phyloP scores from a whole-genome alignment of 2,888 invertebrate genomes.

The Dasysyrphus albostriatus region DNA sequence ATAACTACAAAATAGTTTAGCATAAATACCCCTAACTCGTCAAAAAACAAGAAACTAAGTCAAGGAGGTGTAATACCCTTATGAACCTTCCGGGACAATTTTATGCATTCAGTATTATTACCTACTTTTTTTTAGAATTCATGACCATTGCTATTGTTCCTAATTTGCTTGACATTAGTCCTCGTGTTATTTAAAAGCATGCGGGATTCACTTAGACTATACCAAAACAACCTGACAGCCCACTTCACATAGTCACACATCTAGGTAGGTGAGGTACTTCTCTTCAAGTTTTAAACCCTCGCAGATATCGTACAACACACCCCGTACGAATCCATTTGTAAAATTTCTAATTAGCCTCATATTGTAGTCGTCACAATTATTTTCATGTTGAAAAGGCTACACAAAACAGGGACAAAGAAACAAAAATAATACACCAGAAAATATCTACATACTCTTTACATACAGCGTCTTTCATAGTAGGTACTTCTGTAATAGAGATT shows the following conservation, averaged over 20 bases:
- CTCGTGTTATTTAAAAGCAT: slow-evolving; percentile 6
- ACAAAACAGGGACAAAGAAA: neutral
- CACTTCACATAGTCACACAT: slow-evolving; percentile 24
- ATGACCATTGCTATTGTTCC: slow-evolving; percentile 60
- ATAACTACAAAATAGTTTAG: neutral
- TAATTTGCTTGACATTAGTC: slow-evolving; percentile 50
- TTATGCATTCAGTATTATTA: neutral
- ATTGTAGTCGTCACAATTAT: slow-evolving; percentile 44
- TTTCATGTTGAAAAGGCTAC: slow-evolving; percentile 20
- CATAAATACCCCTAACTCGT: neutral
- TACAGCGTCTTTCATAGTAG: neutral
- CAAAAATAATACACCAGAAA: neutral
- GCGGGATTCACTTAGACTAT: slow-evolving; percentile 25
- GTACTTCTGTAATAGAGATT: slow-evolving; percentile 35
- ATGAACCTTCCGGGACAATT: slow-evolving; percentile 2
- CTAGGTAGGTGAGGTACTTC: slow-evolving; percentile 7
- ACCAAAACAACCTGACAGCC: slow-evolving; percentile 4
- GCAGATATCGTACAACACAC: neutral
- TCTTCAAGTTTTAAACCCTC: slow-evolving; percentile 12
- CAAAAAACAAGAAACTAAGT: slow-evolving; percentile 11
- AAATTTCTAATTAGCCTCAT: slow-evolving; percentile 62
- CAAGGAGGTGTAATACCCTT: slow-evolving; percentile 13
- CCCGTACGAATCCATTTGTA: slow-evolving; percentile 16
- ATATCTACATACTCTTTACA: neutral
- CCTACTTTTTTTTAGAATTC: slow-evolving; percentile 44